Percentiles rank a stretch among this genome's conserved stretches.
phyloP scores from a whole-genome alignment of 2,797 vertebrate species.

The Hipposideros larvatus region DNA sequence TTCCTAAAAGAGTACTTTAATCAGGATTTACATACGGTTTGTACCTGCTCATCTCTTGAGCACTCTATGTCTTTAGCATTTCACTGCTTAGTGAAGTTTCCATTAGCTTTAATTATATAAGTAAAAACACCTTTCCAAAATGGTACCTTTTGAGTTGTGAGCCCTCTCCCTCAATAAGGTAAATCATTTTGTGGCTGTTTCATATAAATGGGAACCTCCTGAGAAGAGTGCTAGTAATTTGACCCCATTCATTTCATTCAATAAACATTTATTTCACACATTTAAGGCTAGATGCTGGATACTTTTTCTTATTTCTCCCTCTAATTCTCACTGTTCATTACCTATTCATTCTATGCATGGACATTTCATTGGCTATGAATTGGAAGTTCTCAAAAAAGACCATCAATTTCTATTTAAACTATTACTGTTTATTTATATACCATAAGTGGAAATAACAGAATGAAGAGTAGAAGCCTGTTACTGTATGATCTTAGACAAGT shows the following conservation, averaged over 20 bases:
- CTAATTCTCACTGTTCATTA: not conserved
- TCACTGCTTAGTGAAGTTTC: conserved; percentile 24
- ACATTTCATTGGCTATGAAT: not conserved
- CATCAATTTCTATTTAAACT: not conserved
- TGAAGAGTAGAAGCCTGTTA: not conserved
- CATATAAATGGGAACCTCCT: not conserved
- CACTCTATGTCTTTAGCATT: conserved; percentile 17
- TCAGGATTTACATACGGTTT: conserved; percentile 66
- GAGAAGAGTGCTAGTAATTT: not conserved
- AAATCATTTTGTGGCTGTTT: conserved; percentile 2
- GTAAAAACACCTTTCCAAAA: conserved; percentile 18
- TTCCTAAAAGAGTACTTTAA: conserved; percentile 35
- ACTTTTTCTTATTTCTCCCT: not conserved
- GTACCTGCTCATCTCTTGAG: conserved; percentile 68
- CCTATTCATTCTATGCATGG: not conserved
- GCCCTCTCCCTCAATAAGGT: not conserved
- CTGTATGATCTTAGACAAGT: not conserved
- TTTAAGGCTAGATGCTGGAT: not conserved
- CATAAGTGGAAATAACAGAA: not conserved
- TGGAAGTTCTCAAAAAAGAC: not conserved
- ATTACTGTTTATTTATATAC: not conserved
- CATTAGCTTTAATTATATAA: conserved; percentile 69
- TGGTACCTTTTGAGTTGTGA: not conserved
- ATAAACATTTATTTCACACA: not conserved
- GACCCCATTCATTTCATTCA: conserved; percentile 34